Conservation (phyloP, 92 coral and sea anemone species). For the Anthopleura xanthogrammica region DNA sequence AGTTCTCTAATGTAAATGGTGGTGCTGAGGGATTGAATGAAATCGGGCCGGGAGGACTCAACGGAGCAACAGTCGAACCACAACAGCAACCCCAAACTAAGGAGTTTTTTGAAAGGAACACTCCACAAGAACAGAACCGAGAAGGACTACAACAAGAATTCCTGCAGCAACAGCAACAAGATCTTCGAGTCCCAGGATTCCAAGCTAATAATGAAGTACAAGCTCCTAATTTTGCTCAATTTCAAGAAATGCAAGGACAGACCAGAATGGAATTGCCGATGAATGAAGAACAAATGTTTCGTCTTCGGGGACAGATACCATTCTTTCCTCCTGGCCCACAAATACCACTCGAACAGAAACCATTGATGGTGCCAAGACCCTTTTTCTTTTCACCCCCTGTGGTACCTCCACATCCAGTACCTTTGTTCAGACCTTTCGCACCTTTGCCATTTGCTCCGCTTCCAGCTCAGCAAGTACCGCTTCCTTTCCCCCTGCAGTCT, state of each 20-base stretch:
- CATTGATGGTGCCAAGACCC: background rate
- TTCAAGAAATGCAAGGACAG: constrained; percentile 13
- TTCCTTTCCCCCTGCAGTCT: background rate
- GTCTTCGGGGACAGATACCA: constrained; percentile 28
- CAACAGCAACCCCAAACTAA: constrained; percentile 11
- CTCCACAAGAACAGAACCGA: constrained; percentile 5
- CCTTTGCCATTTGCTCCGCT: constrained; percentile 10
- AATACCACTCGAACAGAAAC: background rate
- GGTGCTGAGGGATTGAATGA: constrained; percentile 33
- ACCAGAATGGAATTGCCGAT: constrained; percentile 18
- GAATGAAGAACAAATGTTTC: constrained; percentile 7
- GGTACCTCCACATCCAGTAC: background rate
- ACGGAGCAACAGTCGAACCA: constrained; percentile 19
- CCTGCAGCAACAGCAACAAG: constrained; percentile 1
- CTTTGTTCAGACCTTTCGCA: constrained; percentile 30
- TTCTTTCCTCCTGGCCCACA: constrained; percentile 9
- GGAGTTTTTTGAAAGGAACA: constrained; percentile 12
- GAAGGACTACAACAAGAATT: constrained; percentile 7
- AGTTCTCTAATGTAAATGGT: background rate
- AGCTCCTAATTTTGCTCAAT: constrained; percentile 19
- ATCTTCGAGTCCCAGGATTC: background rate
- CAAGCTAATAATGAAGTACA: constrained; percentile 4
- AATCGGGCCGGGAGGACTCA: constrained; percentile 37
- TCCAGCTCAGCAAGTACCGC: constrained; percentile 15
- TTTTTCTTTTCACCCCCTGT: background rate